Evolutionary conservation across 2,888 invertebrate species (phyloP), one percentile per base, ranked within the genome.

Genomic region (Cistogaster globosa): DNA sequence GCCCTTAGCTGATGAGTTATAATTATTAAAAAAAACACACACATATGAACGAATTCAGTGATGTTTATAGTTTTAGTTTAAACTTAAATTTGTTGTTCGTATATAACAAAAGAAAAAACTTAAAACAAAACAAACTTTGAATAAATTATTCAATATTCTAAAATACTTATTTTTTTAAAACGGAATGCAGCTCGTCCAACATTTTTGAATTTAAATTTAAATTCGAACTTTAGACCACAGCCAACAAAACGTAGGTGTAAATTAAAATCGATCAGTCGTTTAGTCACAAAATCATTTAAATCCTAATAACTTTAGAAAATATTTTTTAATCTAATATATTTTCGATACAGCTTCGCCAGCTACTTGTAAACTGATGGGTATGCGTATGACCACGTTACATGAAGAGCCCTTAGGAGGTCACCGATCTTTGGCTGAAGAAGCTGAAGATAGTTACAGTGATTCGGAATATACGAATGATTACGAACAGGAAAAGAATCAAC

Each of bases 171-270:
- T 76, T 69, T 65, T 57, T 63, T 20, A 72, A 36, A 86, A 84
- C 88, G 92, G 91, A 94, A 96, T 96, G 94, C 98, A 98, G 98
- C 98, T 94, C 97, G 98, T 92, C 98, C 98, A 93, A 98, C 98
- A 93, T 98, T 98, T 96, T 96, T 98, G 94, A 98, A 98, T 96
- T 96, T 98, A 94, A 97, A 96, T 95, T 95, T 97, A 95, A 97
- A 97, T 95, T 95, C 97, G 94, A 97, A 97, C 95, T 95, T 97
- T 94, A 96, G 97, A 93, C 96, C 96, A 92, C 97, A 96, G 94
- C 97, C 96, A 92, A 95, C 95, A 93, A 97, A 97, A 96, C 96
- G 97, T 97, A 97, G 94, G 97, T 97, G 93, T 86, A 76, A 78
- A 84, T 55, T 63, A 42, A 86, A 87, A 86, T 85, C 12, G 67